Percentiles rank a stretch among this genome's conserved stretches.
phyloP scores from a whole-genome alignment of 2,888 invertebrate species.

The Rotaria sp. region DNA sequence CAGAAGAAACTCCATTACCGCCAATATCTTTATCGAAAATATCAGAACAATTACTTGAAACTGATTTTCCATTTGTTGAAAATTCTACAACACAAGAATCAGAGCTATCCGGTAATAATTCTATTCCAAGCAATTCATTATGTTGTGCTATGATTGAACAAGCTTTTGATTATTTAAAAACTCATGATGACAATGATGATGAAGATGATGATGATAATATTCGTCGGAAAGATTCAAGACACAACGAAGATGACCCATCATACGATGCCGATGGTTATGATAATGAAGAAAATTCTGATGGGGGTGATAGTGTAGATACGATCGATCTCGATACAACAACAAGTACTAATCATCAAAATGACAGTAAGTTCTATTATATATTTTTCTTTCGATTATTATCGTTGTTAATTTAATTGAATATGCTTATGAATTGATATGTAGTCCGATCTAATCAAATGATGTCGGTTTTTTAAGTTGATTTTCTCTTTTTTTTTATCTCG shows the following conservation, averaged over 20 bases:
- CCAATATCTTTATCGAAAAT: not conserved
- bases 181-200: not conserved
- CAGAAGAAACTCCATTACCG: not conserved
- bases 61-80: constrained; percentile 1
- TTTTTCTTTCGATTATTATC: not conserved
- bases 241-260: not conserved
- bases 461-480: not conserved
- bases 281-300: not conserved
- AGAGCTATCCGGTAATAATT: not conserved
- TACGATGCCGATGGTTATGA: not conserved
- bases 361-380: not conserved
- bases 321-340: not conserved
- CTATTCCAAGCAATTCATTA: not conserved
- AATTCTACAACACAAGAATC: not conserved
- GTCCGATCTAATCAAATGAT: too few species aligned
- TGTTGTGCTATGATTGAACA: not conserved
- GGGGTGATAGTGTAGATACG: not conserved
- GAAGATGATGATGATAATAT: not conserved
- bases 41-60: not conserved
- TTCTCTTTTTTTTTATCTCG: not conserved
- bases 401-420: too few species aligned
- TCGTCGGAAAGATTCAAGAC: not conserved
- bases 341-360: not conserved
- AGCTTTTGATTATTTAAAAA: constrained; percentile 26
- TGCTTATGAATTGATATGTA: too few species aligned